Percentiles rank a stretch among this genome's conserved stretches.
Evolutionary conservation across 2,113 vertebrate genomes (phyloP).

Genomic region (Larimichthys crocea): DNA sequence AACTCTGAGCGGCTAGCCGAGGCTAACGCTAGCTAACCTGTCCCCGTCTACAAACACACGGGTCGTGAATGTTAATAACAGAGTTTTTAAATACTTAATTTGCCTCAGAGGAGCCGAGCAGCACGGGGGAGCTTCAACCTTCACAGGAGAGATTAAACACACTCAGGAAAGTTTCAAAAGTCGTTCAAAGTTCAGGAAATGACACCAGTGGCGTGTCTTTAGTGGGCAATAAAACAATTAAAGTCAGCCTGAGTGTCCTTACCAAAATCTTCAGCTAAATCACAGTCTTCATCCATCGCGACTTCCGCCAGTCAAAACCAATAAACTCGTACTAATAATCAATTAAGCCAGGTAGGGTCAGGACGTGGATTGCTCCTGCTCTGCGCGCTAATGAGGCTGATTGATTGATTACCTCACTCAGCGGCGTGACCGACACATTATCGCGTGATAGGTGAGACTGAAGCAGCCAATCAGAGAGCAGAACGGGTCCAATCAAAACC

Average conservation of each 20-base stretch:
- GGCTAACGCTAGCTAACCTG: constrained; percentile 57
- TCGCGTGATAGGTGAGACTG: constrained; percentile 48
- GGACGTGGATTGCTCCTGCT: background rate
- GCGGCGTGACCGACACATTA: constrained; percentile 25
- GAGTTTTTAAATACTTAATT: constrained; percentile 24
- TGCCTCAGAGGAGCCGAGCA: constrained; percentile 24
- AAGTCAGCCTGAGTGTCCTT: constrained; percentile 50
- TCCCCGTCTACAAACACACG: constrained; percentile 34
- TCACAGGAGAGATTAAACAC: constrained; percentile 15
- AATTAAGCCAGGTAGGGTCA: constrained; percentile 65
- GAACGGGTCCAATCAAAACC: background rate
- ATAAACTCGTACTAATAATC: constrained; percentile 68
- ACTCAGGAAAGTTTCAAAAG: constrained; percentile 12
- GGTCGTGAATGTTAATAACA: constrained; percentile 72
- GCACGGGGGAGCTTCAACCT: constrained; percentile 14
- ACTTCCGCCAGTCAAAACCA: constrained; percentile 46
- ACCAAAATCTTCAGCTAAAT: constrained; percentile 75
- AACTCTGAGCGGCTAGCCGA: constrained; percentile 57
- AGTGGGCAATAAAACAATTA: constrained; percentile 53
- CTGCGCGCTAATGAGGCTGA: constrained; percentile 55
- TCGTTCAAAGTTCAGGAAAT: constrained; percentile 20
- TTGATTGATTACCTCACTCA: constrained; percentile 69
- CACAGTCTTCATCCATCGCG: constrained; percentile 74
- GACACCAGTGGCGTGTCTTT: background rate
- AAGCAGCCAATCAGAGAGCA: constrained; percentile 67